Base-by-base conservation (phyloP, 2,888 invertebrate species). In the Eudemis profundana region DNA sequence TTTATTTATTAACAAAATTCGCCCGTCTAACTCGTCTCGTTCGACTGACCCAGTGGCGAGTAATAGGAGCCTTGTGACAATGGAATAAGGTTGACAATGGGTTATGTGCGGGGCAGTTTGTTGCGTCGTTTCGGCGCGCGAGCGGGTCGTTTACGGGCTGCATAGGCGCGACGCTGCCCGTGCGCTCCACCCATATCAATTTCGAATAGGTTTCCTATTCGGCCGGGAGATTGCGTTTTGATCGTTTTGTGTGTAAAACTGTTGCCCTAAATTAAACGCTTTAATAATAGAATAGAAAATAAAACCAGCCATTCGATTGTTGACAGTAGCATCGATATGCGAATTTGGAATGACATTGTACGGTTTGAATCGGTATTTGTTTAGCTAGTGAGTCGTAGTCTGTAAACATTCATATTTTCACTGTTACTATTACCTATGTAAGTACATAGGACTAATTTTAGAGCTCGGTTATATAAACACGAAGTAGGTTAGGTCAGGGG, bases 1-100 rank as follows among this genome's bases (percentile, higher is more conserved):
- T 90, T 92, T 90, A 91, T 91, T 91, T 92, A 92, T 92, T 91
- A 91, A 90, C 90, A 89, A 89, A 90, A 89, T 88, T 90, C 90
- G 87, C 82, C 84, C 83, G 82, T 83, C 86, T 79, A 83, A 86
- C 86, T 84, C 84, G 83, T 83, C 79, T 78, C 78, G 78, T 73
- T 63, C 69, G 65, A 67, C 62, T 50, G 63, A 56, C 42, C 56
- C 44, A 49, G 15, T 61, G 15, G 50, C 66, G 69, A 27, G 15
- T 51, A 78, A 78, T 78, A 60, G 79, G 71, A 67, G 70, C 82
- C 78, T 67, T 76, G 81, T 68, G 44, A 40, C 69, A 61, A 68
- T 56, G 77, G 68, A 65, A 74, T 86, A 77, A 74, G 86, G 80
- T 68, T 69, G 67, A 73, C 72, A 71, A 80, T 66, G 69, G 61